These are phyloP conservation scores for Reinhardtius hippoglossoides DNA, from an alignment of 2,113 vertebrate species.

Conservation along the genomic window DNA sequence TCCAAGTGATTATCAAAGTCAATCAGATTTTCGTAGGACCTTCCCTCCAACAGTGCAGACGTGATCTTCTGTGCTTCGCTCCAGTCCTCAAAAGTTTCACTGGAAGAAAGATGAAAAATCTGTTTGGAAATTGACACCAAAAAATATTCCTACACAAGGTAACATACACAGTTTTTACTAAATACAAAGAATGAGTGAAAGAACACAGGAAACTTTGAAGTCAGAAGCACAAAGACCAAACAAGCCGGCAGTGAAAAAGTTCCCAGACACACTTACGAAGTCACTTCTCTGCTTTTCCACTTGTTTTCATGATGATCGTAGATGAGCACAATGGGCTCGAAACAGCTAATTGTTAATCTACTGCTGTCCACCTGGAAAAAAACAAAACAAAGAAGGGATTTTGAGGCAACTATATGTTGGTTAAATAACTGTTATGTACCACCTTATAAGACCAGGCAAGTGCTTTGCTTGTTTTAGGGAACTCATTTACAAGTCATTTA, in stretches of 20 bases:
- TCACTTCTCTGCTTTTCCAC: conserved; percentile 93
- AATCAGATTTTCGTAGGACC: conserved; percentile 91
- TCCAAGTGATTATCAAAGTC: conserved; percentile 99
- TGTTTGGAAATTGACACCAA: not conserved
- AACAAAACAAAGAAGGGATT: not conserved
- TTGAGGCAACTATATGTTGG: not conserved
- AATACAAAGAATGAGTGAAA: conserved; percentile 6
- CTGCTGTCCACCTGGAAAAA: conserved; percentile 90
- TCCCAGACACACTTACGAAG: conserved; percentile 84
- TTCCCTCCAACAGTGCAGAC: conserved; percentile 89
- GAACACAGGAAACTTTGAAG: not conserved
- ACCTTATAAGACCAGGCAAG: not conserved
- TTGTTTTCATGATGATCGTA: conserved; percentile 96
- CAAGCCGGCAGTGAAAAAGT: not conserved
- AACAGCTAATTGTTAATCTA: conserved; percentile 91
- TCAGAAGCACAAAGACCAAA: not conserved
- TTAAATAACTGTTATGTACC: not conserved
- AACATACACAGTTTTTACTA: not conserved
- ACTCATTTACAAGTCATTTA: not conserved
- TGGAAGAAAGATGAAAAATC: conserved; percentile 59
- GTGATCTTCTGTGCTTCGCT: conserved; percentile 93
- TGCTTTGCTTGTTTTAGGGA: not conserved
- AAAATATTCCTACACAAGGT: not conserved
- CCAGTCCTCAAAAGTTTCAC: conserved; percentile 97
- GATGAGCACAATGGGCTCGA: conserved; percentile 89